These are phyloP conservation scores for Choristoneura rosaceana DNA, from an alignment of 2,888 invertebrate genomes.

Conservation along the genomic window DNA sequence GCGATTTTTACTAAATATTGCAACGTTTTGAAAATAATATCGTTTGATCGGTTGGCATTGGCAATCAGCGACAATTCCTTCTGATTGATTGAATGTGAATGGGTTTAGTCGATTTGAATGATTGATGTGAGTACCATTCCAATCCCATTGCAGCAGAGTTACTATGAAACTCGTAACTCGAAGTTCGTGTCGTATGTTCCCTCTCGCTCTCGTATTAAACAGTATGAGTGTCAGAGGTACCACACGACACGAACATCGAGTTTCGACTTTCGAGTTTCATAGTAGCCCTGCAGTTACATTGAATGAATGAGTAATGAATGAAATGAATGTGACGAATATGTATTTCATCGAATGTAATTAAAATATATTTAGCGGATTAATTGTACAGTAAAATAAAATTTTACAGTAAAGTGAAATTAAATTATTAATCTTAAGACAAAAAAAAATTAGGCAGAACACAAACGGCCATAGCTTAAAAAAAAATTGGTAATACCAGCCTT, in stretches of 20 bases:
- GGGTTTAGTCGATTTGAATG: slow-evolving; percentile 40
- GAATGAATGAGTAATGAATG: slow-evolving; percentile 30
- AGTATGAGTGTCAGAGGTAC: too few relatives aligned
- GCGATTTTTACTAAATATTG: slow-evolving; percentile 53
- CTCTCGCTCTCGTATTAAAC: too few relatives aligned
- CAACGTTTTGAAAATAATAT: slow-evolving; percentile 54
- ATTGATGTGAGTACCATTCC: slow-evolving; percentile 43
- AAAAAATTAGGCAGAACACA: not conserved
- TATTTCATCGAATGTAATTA: not conserved
- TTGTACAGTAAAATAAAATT: not conserved
- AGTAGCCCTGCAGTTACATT: slow-evolving; percentile 45
- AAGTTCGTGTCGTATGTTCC: too few relatives aligned
- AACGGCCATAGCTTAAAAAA: not conserved
- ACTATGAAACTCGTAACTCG: too few relatives aligned
- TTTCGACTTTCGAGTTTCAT: too few relatives aligned
- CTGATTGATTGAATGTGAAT: slow-evolving; percentile 64
- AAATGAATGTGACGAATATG: not conserved
- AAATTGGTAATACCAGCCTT: not conserved
- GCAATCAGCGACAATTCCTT: slow-evolving; percentile 60
- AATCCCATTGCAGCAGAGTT: slow-evolving; percentile 42
- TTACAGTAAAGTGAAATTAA: not conserved
- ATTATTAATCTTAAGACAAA: too few relatives aligned
- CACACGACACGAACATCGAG: too few relatives aligned
- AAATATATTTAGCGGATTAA: too few relatives aligned
- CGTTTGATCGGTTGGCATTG: slow-evolving; percentile 64